phyloP scores from a whole-genome alignment of 2,888 invertebrate genomes.

The Ellobium chinense region DNA sequence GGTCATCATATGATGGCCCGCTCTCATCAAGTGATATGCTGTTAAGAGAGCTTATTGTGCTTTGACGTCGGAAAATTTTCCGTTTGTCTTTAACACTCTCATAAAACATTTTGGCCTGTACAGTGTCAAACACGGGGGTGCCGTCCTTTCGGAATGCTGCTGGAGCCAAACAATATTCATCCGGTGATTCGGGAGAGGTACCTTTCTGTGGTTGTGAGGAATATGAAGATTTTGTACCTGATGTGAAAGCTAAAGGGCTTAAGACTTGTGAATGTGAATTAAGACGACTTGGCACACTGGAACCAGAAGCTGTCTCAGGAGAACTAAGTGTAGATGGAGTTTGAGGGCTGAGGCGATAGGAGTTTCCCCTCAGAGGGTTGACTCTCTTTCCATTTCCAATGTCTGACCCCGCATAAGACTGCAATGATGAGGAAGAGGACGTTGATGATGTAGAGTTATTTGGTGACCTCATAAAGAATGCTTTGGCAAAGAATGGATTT shows the following conservation, averaged over 20 bases:
- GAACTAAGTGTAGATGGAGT: constrained; percentile 1
- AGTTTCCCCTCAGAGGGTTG: not conserved
- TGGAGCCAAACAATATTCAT: constrained; percentile 41
- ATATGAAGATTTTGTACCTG: not conserved
- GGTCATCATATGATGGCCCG: not conserved
- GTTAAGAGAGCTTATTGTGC: constrained; percentile 47
- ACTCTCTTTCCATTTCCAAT: not conserved
- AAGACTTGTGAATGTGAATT: not conserved
- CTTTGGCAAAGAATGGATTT: constrained; percentile 43
- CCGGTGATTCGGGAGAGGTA: constrained; percentile 2
- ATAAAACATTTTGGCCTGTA: constrained; percentile 47
- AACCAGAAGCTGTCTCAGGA: not conserved
- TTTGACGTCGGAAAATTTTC: constrained; percentile 45
- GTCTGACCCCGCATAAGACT: not conserved
- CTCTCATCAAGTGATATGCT: constrained; percentile 44
- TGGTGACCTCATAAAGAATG: constrained; percentile 18
- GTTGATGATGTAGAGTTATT: constrained; percentile 9
- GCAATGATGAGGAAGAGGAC: constrained; percentile 19
- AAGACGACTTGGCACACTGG: not conserved
- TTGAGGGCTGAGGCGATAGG: not conserved
- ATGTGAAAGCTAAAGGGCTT: constrained; percentile 16
- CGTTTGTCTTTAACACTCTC: constrained; percentile 45
- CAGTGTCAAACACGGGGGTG: constrained; percentile 41
- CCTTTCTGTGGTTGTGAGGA: not conserved
- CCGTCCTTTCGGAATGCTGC: constrained; percentile 47